Base-by-base conservation (phyloP, 2,113 vertebrate species). In the Alexandromys fortis region DNA sequence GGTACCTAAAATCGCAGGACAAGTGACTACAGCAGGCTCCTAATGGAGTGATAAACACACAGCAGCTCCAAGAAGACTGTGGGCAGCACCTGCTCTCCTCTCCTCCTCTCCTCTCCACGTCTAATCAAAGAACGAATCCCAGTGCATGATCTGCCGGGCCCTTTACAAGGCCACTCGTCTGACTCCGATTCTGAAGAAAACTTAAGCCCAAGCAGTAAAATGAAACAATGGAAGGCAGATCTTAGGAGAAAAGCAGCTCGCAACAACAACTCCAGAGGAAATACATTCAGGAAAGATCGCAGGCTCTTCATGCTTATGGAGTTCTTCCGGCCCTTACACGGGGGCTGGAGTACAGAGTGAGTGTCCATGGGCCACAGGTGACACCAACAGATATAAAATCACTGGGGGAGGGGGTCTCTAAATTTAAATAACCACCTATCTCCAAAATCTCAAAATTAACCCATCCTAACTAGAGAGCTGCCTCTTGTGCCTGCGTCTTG, bases 171-270 rank as follows among this genome's bases (percentile, higher is more conserved):
- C 21, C 67, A 68, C 45, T 28, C 42, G 63, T 42, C 30, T 63
- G 76, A 90, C 55, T 95, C 33, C 12, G 3, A 95, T 89, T 92
- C 72, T 88, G 22, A 82, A 72, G 35, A 85, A 89, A 95, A 75
- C 52, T 67, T 78, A 75, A 86, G 86, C n/a, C 65, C 35, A 81
- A 70, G 61, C 28, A 75, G 55, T 89, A 45, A 35, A 55, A 79
- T 22, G 17, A 90, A 89, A 91, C 45, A 86, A 75, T 68, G n/a
- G 79, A 78, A 89, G 67, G 86, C 12, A 52, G 26, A 72, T 89
- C 38, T 89, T 79, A 52, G 61, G 85, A 91, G 55, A 26, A 90
- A 86, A 90, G 52, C 52, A 75, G 67, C 33, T 91, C 42, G 67
- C 38, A 81, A 91, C 45, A 81, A 91, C 58, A 85, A 81, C 75